Conservation (phyloP, 2,797 vertebrate species). For the Furcifer pardalis region DNA sequence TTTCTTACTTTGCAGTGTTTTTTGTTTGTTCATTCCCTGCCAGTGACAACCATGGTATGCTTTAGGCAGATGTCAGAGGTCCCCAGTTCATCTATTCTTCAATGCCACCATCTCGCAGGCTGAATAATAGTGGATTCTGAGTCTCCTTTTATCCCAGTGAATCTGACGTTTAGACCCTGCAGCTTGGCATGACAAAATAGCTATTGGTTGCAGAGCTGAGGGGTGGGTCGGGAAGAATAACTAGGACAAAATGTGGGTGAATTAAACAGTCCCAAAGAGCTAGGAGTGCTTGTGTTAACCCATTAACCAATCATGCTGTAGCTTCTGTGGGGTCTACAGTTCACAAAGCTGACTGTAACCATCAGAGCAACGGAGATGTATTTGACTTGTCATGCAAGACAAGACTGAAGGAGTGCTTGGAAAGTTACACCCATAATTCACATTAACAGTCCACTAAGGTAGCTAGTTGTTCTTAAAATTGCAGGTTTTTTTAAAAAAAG, state of each 20-base stretch:
- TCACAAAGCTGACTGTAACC: background rate
- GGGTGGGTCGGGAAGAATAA: background rate
- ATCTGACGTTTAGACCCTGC: background rate
- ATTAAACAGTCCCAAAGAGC: constrained; percentile 21
- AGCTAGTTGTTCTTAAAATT: background rate
- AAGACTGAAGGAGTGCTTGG: background rate
- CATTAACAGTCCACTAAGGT: background rate
- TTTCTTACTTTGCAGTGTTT: background rate
- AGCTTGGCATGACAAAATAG: constrained; percentile 10
- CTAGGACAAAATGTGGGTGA: background rate
- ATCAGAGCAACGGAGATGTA: too few species aligned
- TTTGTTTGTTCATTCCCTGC: constrained; percentile 23
- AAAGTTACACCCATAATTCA: background rate
- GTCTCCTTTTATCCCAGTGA: constrained; percentile 7
- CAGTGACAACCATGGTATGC: background rate
- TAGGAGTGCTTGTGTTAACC: background rate
- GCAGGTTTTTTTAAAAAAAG: background rate
- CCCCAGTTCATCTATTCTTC: constrained; percentile 25
- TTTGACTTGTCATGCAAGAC: too few species aligned
- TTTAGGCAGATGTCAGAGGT: constrained; percentile 32
- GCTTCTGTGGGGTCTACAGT: background rate
- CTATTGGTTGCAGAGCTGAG: background rate
- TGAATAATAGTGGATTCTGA: background rate
- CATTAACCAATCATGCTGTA: background rate
- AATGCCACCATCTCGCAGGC: background rate